These are phyloP conservation scores for Malurus splendens DNA, from an alignment of 2,797 vertebrate genomes.

Conservation along the genomic window DNA sequence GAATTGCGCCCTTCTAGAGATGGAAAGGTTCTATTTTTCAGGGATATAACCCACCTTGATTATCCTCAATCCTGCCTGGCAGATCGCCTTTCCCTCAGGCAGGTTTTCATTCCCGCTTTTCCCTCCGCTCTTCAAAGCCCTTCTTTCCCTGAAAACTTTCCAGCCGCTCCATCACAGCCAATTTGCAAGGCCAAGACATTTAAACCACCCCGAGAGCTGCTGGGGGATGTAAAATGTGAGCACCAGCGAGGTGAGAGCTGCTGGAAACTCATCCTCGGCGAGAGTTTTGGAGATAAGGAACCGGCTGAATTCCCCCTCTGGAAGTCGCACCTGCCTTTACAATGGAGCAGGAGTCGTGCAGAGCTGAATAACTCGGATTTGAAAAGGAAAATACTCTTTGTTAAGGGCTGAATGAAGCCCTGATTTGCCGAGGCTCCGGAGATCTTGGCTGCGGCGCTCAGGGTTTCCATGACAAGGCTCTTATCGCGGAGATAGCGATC, in stretches of 20 bases:
- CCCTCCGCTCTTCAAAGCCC: background rate
- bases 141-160: background rate
- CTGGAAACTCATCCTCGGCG: background rate
- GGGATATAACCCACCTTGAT: background rate
- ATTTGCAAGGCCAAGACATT: background rate
- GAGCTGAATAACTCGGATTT: background rate
- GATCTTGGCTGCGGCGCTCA: background rate
- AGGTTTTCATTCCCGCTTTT: background rate
- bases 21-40: background rate
- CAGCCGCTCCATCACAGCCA: background rate
- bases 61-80: background rate
- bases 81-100: background rate
- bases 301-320: background rate
- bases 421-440: background rate
- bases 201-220: fast-evolving
- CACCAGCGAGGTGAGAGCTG: background rate
- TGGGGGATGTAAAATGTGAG: background rate
- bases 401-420: background rate
- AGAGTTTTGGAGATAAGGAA: background rate
- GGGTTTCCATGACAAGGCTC: background rate
- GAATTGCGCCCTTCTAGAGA: background rate
- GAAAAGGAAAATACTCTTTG: background rate
- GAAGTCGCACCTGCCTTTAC: background rate
- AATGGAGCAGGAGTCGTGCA: fast-evolving
- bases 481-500: background rate